phyloP scores from a whole-genome alignment of 2,888 invertebrate species.

The Heteropelma amictum region DNA sequence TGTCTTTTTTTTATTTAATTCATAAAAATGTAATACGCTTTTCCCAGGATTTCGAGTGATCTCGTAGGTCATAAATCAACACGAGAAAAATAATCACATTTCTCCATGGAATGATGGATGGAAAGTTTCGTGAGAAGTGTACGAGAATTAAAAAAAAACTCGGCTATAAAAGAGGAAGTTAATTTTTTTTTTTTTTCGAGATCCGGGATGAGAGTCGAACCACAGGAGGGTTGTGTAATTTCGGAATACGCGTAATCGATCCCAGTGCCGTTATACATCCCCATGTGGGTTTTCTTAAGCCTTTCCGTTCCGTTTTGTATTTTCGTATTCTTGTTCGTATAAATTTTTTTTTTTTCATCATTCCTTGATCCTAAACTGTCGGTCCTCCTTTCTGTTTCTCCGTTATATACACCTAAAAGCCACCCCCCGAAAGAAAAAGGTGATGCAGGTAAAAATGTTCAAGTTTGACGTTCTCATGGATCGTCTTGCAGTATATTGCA shows the following conservation, averaged over 20 bases:
- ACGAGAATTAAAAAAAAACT: constrained; percentile 12
- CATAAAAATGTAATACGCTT: too few species aligned
- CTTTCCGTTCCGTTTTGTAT: constrained; percentile 64
- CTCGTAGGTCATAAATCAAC: too few species aligned
- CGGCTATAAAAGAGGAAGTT: constrained; percentile 36
- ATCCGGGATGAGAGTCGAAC: constrained; percentile 49
- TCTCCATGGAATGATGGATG: constrained; percentile 39
- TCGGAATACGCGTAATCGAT: constrained; percentile 69
- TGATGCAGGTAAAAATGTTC: constrained; percentile 66
- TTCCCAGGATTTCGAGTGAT: too few species aligned
- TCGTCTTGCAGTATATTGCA: constrained; percentile 60
- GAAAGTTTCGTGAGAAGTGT: constrained; percentile 51
- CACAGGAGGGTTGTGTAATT: constrained; percentile 70
- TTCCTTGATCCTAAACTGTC: constrained; percentile 53
- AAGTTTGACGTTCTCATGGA: constrained; percentile 70
- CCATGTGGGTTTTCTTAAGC: constrained; percentile 65
- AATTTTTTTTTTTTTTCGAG: constrained; percentile 39
- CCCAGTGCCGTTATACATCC: constrained; percentile 57
- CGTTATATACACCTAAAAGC: constrained; percentile 46
- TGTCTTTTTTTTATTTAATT: too few species aligned
- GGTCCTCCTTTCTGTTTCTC: constrained; percentile 58
- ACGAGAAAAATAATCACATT: constrained; percentile 36
- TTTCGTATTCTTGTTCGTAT: constrained; percentile 50
- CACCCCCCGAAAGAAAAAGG: constrained; percentile 47
- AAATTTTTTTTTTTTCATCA: constrained; percentile 53